Conservation (phyloP, 1,140 invertebrate genomes). For the Triops longicaudatus region DNA sequence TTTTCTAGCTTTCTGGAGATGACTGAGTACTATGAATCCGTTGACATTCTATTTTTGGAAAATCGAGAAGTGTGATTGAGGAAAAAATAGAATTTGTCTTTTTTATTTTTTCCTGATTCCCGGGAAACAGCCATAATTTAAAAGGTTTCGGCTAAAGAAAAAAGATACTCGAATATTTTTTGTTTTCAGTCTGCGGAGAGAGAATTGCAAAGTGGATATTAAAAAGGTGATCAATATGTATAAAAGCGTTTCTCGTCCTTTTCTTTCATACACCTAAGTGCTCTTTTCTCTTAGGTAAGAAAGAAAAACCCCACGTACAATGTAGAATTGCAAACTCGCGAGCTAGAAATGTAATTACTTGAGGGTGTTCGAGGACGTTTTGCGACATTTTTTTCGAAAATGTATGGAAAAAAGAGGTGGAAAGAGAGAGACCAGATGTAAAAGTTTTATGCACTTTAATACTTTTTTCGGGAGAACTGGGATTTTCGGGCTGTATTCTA, state of each 20-base stretch:
- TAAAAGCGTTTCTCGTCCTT: not conserved
- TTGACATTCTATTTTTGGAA: too few species aligned
- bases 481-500: too few species aligned
- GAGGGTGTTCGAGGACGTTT: not conserved
- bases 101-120: too few species aligned
- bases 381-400: not conserved
- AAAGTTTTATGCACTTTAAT: not conserved
- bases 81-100: too few species aligned
- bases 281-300: too few species aligned
- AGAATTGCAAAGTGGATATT: not conserved
- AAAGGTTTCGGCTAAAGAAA: not conserved
- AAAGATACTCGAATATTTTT: not conserved
- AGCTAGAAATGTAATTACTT: slow-evolving; percentile 16
- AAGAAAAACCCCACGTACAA: too few species aligned
- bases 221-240: slow-evolving; percentile 15
- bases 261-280: not conserved
- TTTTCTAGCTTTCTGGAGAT: too few species aligned
- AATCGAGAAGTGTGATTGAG: too few species aligned
- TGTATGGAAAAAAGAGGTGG: not conserved
- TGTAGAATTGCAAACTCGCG: not conserved
- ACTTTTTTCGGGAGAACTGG: not conserved
- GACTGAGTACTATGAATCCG: too few species aligned
- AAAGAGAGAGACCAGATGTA: not conserved
- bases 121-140: not conserved
- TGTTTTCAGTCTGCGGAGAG: not conserved